These are phyloP conservation scores for Ageneiosus marmoratus DNA, from an alignment of 2,113 vertebrate species.

Conservation along the genomic window DNA sequence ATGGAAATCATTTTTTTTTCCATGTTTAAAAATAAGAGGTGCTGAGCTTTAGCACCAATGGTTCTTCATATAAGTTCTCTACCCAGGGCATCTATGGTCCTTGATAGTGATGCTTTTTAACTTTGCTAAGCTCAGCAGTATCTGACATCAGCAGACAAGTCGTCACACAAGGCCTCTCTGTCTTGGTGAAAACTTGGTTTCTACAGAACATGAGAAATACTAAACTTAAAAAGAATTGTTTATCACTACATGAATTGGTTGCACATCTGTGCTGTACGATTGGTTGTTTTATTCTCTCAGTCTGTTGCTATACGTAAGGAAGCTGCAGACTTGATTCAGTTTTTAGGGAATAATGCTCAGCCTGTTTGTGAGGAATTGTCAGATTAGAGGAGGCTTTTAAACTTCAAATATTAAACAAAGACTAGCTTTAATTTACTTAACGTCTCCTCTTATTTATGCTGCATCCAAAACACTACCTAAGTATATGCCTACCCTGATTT, in stretches of 20 bases:
- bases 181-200: neutral
- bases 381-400: neutral
- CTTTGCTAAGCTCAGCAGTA: slow-evolving; percentile 16
- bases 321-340: neutral
- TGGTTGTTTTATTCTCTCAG: neutral
- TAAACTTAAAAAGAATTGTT: neutral
- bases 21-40: neutral
- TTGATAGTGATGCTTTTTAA: slow-evolving; percentile 1
- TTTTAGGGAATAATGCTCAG: neutral
- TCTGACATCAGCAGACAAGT: slow-evolving; percentile 1
- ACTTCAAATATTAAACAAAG: neutral
- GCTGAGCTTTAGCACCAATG: slow-evolving; percentile 8
- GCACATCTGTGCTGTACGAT: neutral
- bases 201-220: neutral
- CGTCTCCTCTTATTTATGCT: neutral
- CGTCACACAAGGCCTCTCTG: neutral
- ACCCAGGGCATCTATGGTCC: neutral
- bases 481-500: neutral
- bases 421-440: neutral
- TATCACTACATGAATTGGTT: neutral
- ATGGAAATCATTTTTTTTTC: slow-evolving; percentile 10
- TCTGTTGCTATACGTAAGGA: neutral
- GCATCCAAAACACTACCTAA: neutral
- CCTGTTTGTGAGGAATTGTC: neutral
- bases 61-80: neutral